A percentile compares a stretch with the other conserved stretches of the same genome.
Conservation (phyloP, 2,113 vertebrate species). For the Sorex fumeus region DNA sequence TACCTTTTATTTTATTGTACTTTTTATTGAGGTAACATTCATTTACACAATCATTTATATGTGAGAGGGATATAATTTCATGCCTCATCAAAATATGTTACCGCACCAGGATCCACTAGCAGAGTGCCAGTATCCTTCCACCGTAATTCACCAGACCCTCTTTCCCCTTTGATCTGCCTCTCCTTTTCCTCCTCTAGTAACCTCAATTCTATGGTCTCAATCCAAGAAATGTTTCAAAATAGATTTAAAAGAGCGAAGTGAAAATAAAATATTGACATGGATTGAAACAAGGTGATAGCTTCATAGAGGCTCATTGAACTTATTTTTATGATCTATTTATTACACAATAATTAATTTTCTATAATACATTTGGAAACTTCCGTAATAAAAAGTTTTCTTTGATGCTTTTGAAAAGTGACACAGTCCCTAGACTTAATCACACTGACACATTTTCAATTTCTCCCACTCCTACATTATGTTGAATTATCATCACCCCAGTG, state of each 20-base stretch:
- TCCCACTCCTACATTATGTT: neutral
- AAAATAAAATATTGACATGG: neutral
- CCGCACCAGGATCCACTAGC: too few species aligned
- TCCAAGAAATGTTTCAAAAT: neutral
- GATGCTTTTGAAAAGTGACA: constrained; percentile 16
- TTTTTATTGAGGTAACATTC: too few species aligned
- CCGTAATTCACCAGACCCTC: too few species aligned
- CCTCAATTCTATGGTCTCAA: too few species aligned
- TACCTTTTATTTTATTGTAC: too few species aligned
- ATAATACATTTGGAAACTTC: neutral
- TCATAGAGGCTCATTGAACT: neutral
- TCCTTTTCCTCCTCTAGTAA: too few species aligned
- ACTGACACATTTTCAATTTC: neutral
- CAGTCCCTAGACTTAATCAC: neutral
- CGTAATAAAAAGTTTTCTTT: constrained; percentile 21
- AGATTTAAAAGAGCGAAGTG: neutral
- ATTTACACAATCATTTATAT: too few species aligned
- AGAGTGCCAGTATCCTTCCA: too few species aligned
- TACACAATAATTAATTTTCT: too few species aligned
- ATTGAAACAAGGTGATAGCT: neutral
- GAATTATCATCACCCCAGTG: neutral
- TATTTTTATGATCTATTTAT: neutral
- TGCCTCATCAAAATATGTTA: too few species aligned
- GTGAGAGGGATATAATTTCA: too few species aligned
- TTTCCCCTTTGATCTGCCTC: too few species aligned